Percentiles rank a stretch among this genome's conserved stretches.
Conservation (phyloP, 1,140 invertebrate genomes). For the Trinorchestia longiramus region DNA sequence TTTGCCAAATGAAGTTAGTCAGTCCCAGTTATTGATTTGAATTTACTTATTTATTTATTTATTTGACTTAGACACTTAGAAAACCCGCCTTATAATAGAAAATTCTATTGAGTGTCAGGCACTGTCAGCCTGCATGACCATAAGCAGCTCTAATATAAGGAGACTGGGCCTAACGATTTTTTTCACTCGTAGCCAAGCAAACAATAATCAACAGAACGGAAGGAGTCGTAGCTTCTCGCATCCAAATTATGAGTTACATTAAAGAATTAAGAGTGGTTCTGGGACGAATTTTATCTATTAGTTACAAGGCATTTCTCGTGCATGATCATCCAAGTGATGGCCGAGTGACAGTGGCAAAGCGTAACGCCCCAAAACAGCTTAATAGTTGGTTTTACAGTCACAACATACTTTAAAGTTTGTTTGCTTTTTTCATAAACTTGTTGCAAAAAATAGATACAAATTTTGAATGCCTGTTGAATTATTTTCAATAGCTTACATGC, state of each 20-base stretch:
- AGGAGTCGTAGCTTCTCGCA: background rate
- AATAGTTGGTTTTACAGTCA: too few species aligned
- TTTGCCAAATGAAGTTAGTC: background rate
- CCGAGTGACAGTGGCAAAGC: too few species aligned
- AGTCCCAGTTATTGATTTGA: background rate
- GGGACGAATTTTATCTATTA: background rate
- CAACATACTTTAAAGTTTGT: too few species aligned
- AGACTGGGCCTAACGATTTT: background rate
- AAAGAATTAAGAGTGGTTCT: background rate
- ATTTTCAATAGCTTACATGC: too few species aligned
- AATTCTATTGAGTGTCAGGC: background rate
- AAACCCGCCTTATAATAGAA: background rate
- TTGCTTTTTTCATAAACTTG: too few species aligned
- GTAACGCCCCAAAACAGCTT: too few species aligned
- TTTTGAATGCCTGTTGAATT: too few species aligned
- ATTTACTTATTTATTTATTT: too few species aligned
- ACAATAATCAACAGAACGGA: background rate
- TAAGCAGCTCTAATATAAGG: background rate
- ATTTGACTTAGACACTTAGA: too few species aligned
- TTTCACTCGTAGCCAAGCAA: background rate
- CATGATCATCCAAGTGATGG: too few species aligned
- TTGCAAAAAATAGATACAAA: too few species aligned
- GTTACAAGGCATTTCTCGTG: too few species aligned
- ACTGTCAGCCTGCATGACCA: background rate
- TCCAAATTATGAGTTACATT: background rate